These are phyloP conservation scores for Botia almorhae DNA, from an alignment of 2,797 vertebrate species.

Conservation along the genomic window DNA sequence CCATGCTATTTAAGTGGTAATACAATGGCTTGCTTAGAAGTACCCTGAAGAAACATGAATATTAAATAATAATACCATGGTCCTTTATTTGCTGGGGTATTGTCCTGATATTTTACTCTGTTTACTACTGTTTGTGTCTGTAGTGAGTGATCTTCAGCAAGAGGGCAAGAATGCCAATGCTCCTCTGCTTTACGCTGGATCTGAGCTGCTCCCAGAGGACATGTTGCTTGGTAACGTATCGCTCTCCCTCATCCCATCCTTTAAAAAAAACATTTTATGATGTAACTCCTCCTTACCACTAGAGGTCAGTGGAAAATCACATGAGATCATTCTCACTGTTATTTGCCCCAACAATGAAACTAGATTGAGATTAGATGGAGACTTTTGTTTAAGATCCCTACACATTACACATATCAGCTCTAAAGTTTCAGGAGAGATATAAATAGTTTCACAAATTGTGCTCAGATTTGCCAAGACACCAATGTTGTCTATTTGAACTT, in stretches of 20 bases:
- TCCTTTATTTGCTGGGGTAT: not conserved
- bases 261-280: slow-evolving; percentile 1
- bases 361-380: too few species aligned
- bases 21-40: too few species aligned
- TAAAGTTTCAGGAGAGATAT: too few species aligned
- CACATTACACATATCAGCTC: too few species aligned
- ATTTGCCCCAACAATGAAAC: not conserved
- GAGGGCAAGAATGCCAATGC: slow-evolving; percentile 93
- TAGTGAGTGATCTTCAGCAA: slow-evolving; percentile 94
- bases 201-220: slow-evolving; percentile 90
- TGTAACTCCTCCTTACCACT: not conserved
- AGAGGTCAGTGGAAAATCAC: not conserved
- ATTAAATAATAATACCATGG: not conserved
- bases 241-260: slow-evolving; percentile 3
- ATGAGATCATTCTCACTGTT: too few species aligned
- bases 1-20: too few species aligned
- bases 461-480: too few species aligned
- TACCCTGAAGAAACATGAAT: not conserved
- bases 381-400: too few species aligned
- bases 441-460: too few species aligned
- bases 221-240: slow-evolving; percentile 83
- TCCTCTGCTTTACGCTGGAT: slow-evolving; percentile 82
- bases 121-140: slow-evolving; percentile 43
- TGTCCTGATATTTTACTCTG: not conserved
- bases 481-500: too few species aligned